Base-by-base conservation (phyloP, 2,797 vertebrate genomes). In the Acipenser transmontanus region DNA sequence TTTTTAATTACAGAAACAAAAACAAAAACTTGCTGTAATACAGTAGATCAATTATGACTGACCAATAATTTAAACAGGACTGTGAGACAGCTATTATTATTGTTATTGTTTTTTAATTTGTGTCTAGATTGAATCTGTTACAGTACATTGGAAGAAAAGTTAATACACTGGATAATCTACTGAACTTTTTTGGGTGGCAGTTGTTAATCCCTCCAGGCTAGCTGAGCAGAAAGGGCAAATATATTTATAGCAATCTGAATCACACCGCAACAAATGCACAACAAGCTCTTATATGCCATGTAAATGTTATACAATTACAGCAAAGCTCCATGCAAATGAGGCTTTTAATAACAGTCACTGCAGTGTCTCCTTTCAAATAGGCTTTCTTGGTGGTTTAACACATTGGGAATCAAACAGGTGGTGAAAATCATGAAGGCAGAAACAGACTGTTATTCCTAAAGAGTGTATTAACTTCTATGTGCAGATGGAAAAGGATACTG, bases 231-330 rank as follows among this genome's bases (percentile, higher is more conserved):
- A 93, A 94, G 91, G 92, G 88, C 92, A 95, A 91, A 89, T 87
- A 87, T 94, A 94, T 95, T 93, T 93, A 93, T 94, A 93, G 90
- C 82, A 65, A 85, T 91, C 87, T 89, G 85, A 92, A 91, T 93
- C 89, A 89, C 88, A 88, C 84, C 78, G 82, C 82, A 87, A 84
- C 82, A 87, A 91, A 86, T 86, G 80, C 84, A 77, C 77, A 81
- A 81, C 76, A 76, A 74, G 80, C 74, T 80, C 73, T 76, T 77
- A 61, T 79, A 80, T 80, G 82, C 77, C 80, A 76, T 78, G 79
- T 79, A 81, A 81, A 80, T 76, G 72, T 75, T 79, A 73, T 20
- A 76, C 77, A 77, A 78, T 80, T 78, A 80, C 73, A 81, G 77
- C 74, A 84, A 79, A 80, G 72, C 77, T 78, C 69, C 47, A 68